Percentiles rank a stretch among this genome's conserved stretches.
phyloP scores from a whole-genome alignment of 2,113 vertebrate genomes.

The Chaenocephalus aceratus region DNA sequence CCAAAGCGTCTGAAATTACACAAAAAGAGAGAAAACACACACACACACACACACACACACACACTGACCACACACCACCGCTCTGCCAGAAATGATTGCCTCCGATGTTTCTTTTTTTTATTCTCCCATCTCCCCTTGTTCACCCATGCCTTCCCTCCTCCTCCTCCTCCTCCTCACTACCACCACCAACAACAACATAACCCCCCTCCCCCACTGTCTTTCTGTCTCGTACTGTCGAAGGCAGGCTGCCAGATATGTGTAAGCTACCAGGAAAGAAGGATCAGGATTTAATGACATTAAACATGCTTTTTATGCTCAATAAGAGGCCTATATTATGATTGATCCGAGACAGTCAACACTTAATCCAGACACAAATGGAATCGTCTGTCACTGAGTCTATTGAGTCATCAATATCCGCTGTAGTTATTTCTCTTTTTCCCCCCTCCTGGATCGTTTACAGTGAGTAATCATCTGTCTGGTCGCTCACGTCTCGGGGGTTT shows the following conservation, averaged over 20 bases:
- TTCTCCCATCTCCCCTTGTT: background rate
- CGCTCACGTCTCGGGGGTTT: slow-evolving; percentile 90
- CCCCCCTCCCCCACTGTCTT: slow-evolving; percentile 52
- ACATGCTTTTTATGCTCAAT: slow-evolving; percentile 96
- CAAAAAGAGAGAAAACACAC: slow-evolving; percentile 16
- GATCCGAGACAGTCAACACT: slow-evolving; percentile 93
- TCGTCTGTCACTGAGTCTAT: slow-evolving; percentile 96
- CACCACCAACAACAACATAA: slow-evolving; percentile 56
- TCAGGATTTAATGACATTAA: slow-evolving; percentile 97
- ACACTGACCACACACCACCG: slow-evolving; percentile 82
- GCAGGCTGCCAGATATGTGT: slow-evolving; percentile 51
- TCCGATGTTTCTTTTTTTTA: slow-evolving; percentile 86
- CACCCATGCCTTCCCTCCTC: background rate
- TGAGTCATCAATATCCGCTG: slow-evolving; percentile 97
- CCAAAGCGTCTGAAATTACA: slow-evolving; percentile 94
- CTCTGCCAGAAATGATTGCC: slow-evolving; percentile 92
- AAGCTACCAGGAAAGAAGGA: slow-evolving; percentile 56
- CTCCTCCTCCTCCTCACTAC: slow-evolving; percentile 16
- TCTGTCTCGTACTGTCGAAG: slow-evolving; percentile 28
- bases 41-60: slow-evolving; percentile 51
- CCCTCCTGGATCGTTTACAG: slow-evolving; percentile 90
- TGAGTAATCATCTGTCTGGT: slow-evolving; percentile 98
- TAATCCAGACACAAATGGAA: slow-evolving; percentile 95
- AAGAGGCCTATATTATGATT: slow-evolving; percentile 94
- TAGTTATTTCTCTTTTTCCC: slow-evolving; percentile 66